These are phyloP conservation scores for Eulithis prunata DNA, from an alignment of 2,888 invertebrate species.

Conservation along the genomic window DNA sequence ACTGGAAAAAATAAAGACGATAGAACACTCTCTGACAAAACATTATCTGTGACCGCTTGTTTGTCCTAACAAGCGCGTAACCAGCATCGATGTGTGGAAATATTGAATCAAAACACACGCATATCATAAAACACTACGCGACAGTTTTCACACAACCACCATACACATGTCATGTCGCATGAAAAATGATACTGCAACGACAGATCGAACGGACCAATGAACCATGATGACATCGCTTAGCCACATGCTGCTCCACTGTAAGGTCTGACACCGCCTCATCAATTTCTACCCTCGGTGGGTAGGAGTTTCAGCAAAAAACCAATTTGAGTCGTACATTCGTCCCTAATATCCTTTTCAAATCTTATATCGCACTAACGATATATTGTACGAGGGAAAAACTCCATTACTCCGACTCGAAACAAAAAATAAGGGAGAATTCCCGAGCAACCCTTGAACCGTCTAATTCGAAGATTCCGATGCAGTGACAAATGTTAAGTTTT, in stretches of 20 bases:
- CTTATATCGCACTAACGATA: conserved; percentile 45
- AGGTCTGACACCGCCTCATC: conserved; percentile 2
- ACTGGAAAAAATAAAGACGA: no score
- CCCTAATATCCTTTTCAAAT: conserved; percentile 43
- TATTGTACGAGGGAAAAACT: conserved; percentile 48
- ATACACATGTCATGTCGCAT: no score
- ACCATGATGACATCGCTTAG: conserved; percentile 15
- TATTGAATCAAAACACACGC: no score
- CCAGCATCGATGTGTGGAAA: no score
- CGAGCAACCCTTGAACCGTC: conserved; percentile 65
- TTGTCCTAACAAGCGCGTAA: no score
- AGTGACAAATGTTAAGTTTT: conserved; percentile 82
- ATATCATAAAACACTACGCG: no score
- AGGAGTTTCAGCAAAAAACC: conserved; percentile 21
- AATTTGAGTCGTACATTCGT: conserved; percentile 41
- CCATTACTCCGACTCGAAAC: conserved; percentile 57
- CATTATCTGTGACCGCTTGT: no score
- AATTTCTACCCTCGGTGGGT: conserved; percentile 1
- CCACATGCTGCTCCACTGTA: conserved; percentile 11
- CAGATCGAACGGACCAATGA: conserved; percentile 7
- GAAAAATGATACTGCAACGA: conserved; percentile 3
- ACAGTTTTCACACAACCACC: no score
- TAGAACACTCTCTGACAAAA: no score
- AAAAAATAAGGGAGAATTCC: conserved; percentile 70
- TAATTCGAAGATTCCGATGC: conserved; percentile 82